Evolutionary conservation across 2,888 invertebrate species (phyloP).

Genomic region (Parnassius glacialis): DNA sequence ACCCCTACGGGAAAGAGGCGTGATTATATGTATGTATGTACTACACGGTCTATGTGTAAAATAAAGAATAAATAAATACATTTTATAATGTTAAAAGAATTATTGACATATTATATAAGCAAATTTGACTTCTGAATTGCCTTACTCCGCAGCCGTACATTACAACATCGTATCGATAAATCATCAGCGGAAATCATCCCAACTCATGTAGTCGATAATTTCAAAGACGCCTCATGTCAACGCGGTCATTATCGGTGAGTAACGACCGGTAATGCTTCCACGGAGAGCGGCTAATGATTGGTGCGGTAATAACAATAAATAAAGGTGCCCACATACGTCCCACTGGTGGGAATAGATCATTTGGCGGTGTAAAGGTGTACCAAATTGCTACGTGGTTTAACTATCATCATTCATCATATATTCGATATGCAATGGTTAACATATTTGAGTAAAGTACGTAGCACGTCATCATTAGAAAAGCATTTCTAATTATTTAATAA

Average conservation of each 20-base stretch:
- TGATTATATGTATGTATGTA: no score
- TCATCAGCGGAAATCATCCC: slow-evolving; percentile 20
- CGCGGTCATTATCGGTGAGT: slow-evolving; percentile 18
- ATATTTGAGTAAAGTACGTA: no score
- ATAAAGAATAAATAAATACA: no score
- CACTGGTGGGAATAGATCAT: slow-evolving; percentile 10
- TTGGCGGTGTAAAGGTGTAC: background rate
- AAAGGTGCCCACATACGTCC: slow-evolving; percentile 17
- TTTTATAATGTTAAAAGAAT: no score
- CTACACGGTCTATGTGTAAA: no score
- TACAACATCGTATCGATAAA: slow-evolving; percentile 13
- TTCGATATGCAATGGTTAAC: no score
- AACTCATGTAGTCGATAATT: slow-evolving; percentile 18
- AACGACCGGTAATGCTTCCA: slow-evolving; percentile 16
- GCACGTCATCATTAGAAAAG: no score
- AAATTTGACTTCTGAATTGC: background rate
- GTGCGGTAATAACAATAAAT: slow-evolving; percentile 19
- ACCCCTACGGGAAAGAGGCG: no score
- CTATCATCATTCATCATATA: no score
- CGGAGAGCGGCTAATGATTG: slow-evolving; percentile 19
- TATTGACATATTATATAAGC: no score
- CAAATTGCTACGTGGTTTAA: no score
- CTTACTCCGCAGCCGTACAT: background rate
- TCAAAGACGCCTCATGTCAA: slow-evolving; percentile 16
- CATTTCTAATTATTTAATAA: no score